Base-by-base conservation (phyloP, 2,797 vertebrate genomes). In the Amphiprion clarkii region DNA sequence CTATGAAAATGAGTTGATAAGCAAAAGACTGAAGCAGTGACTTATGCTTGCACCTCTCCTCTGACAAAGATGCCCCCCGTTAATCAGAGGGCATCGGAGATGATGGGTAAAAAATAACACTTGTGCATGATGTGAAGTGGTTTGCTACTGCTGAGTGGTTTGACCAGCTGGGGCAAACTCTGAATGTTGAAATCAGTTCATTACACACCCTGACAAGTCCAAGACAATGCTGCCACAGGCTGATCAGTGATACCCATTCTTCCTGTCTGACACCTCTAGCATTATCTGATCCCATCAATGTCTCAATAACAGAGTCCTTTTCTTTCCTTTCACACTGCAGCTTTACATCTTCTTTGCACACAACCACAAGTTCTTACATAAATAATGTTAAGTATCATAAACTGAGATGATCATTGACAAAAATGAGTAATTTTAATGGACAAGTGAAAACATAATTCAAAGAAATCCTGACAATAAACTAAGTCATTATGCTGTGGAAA, bases 1-100 rank as follows among this genome's bases (percentile, higher is more conserved):
- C 94, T 99, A 93, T 98, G 95, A 94, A n/a, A 61, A 33, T 0
- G 29, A 61, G 63, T 69, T 65, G 59, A 75, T 49, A 54, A 71
- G 71, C 79, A 61, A 53, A 84, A 87, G 82, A 90, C 86, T 83
- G 36, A 78, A 79, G 66, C 63, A 51, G 58, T 33, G 67, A 64
- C 57, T 33, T 59, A 42, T 42, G 77, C 6, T 75, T 33, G 62
- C 51, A 62, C 48, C 3, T 67, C 75, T 67, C 57, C 63, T 65
- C 11, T 48, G 42, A 42, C 33, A 55, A 64, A 72, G 40, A 78
- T 13, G 3, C 67, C 54, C 42, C 67, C 40, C 65, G 52, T 61
- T 76, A 44, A 73, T 76, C 31, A 57, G 42, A 57, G 52, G 31
- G 64, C 59, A 57, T 13, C 2, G 39, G 49, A 71, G 33, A 52